Evolutionary conservation across 2,113 vertebrate species (phyloP).

Genomic region (Typhlomys cinereus): DNA sequence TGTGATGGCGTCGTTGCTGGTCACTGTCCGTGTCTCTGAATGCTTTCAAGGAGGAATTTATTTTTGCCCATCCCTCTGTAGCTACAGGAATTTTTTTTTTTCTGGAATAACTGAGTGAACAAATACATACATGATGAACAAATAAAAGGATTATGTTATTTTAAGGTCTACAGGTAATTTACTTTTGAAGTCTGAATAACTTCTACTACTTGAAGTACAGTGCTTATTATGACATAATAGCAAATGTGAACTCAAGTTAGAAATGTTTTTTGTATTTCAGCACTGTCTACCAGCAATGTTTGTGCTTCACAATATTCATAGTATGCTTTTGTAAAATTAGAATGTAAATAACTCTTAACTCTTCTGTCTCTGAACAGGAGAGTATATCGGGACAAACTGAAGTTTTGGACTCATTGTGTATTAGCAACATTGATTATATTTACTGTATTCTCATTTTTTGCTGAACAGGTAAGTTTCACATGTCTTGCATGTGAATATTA

Average conservation of each 20-base stretch:
- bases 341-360: conserved; percentile 50
- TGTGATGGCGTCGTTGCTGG: neutral
- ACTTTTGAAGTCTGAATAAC: neutral
- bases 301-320: neutral
- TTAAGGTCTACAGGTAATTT: neutral
- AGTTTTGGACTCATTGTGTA: conserved; percentile 99
- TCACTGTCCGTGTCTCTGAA: neutral
- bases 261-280: conserved; percentile 11
- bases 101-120: no score
- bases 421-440: conserved; percentile 95
- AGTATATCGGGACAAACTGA: conserved; percentile 95
- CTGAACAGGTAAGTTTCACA: conserved; percentile 93
- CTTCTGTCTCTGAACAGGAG: conserved; percentile 88
- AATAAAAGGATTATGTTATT: neutral
- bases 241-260: neutral
- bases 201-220: neutral
- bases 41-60: neutral
- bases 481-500: conserved; percentile 39
- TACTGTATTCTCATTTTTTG: conserved; percentile 97
- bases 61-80: neutral
- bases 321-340: neutral
- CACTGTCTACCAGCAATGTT: neutral
- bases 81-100: neutral
- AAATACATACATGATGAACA: no score
- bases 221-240: neutral